Evolutionary conservation across 2,888 invertebrate species (phyloP), one percentile per base, ranked within the genome.

Genomic region (Drosophila parthenogenetica): DNA sequence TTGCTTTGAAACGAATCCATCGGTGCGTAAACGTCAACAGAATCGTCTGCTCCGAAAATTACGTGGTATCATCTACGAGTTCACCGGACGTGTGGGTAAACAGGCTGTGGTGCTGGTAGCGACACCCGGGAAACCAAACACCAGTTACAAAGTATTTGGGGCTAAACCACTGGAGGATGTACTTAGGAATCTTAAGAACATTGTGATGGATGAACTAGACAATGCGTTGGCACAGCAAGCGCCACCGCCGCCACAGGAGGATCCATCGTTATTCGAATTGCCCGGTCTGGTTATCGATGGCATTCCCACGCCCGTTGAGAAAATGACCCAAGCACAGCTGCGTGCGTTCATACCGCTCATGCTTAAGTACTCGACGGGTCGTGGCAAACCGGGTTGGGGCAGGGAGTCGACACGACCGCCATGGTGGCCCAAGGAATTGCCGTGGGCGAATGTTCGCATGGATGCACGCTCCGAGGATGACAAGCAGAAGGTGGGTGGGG

Each of bases 381-480:
- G 98, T 81, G 98, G 98, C 73, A 99, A 99, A 93, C 99, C 98
- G 46, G 98, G 98, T 42, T 99, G 99, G 99, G 99, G 99, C 3
- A 95, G 98, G 87, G 98, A 98, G 91, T 98, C 98, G 16, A 98
- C 98, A 64, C 94, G 98, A 78, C 99, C 99, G 57, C 96, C 97
- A 7, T 99, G 99, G 99, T 99, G 99, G 99, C 99, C 99, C 19
- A 97, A 97, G 92, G 98, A 98, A 93, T 94, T 99, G 87, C 98
- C 99, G 5, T 99, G 98, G 98, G 98, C 98, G 68, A 99, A 99
- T 93, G 98, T 99, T 13, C 94, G 98, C 81, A 98, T 98, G 97
- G 99, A 99, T 93, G 98, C 98, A 2, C 94, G 99, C 77, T 95
- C 97, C 17, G 98, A 98, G 92, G 98, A 98, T 90, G 98, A 98